Conservation (phyloP, 2,888 invertebrate genomes). For the Cheiracanthium punctorium region DNA sequence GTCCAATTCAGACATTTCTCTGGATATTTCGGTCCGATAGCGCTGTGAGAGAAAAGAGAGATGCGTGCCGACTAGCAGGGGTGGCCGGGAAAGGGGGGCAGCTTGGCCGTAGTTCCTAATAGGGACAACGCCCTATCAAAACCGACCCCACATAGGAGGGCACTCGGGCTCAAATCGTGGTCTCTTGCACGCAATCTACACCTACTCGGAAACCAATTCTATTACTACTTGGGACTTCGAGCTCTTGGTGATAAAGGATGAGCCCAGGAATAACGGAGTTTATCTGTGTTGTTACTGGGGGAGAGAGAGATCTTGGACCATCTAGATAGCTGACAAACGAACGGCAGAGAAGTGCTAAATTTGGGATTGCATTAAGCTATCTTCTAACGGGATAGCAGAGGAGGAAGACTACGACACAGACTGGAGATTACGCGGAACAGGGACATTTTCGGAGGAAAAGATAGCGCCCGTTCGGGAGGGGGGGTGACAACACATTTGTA, state of each 20-base stretch:
- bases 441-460: too few relatives aligned
- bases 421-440: too few relatives aligned
- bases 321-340: too few relatives aligned
- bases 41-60: neutral
- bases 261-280: neutral
- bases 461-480: too few relatives aligned
- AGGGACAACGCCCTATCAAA: constrained; percentile 31
- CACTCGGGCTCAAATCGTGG: neutral
- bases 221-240: neutral
- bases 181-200: constrained; percentile 38
- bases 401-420: too few relatives aligned
- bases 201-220: neutral
- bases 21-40: constrained; percentile 14
- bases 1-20: neutral
- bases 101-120: constrained; percentile 29
- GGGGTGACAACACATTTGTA: too few relatives aligned
- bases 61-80: constrained; percentile 42
- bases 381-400: too few relatives aligned
- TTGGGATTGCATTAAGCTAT: neutral
- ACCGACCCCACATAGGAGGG: constrained; percentile 18
- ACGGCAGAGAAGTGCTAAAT: too few relatives aligned
- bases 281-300: neutral
- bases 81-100: too few relatives aligned
- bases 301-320: neutral
- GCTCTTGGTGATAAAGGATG: neutral